Evolutionary conservation across 2,888 invertebrate genomes (phyloP).

Genomic region (Ceramica pisi): DNA sequence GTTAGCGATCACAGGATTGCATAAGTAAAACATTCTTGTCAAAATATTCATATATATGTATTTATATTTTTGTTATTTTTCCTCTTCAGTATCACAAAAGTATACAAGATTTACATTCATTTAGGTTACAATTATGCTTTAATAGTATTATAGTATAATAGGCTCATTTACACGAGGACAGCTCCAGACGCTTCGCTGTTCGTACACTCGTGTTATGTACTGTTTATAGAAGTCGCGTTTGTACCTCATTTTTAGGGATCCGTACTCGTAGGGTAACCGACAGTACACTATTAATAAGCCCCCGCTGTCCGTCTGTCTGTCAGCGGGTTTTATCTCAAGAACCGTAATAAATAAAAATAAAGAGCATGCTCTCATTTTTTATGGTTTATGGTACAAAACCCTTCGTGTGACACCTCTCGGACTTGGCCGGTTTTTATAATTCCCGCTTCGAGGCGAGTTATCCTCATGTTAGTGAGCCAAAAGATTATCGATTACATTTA

Average conservation of each 20-base stretch:
- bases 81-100: slow-evolving; percentile 67
- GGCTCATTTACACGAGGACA: slow-evolving; percentile 10
- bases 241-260: too few relatives aligned
- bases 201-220: not conserved
- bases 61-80: slow-evolving; percentile 67
- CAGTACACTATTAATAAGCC: too few relatives aligned
- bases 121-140: slow-evolving; percentile 63
- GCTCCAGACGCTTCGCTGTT: too few relatives aligned
- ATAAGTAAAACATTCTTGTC: slow-evolving; percentile 35
- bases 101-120: slow-evolving; percentile 68
- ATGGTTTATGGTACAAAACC: too few relatives aligned
- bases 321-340: too few relatives aligned
- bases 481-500: slow-evolving; percentile 42
- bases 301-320: too few relatives aligned
- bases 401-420: too few relatives aligned
- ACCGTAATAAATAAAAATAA: too few relatives aligned
- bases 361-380: too few relatives aligned
- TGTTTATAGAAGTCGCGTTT: not conserved
- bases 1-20: not conserved
- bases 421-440: too few relatives aligned
- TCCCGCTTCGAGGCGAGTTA: not conserved
- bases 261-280: too few relatives aligned
- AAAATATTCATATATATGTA: slow-evolving; percentile 66
- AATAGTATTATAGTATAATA: slow-evolving; percentile 32
- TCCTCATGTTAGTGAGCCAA: slow-evolving; percentile 6